A percentile compares a stretch with the other conserved stretches of the same genome.
Evolutionary conservation across 2,888 invertebrate genomes (phyloP).

Genomic region (Amblyjoppa proteus): DNA sequence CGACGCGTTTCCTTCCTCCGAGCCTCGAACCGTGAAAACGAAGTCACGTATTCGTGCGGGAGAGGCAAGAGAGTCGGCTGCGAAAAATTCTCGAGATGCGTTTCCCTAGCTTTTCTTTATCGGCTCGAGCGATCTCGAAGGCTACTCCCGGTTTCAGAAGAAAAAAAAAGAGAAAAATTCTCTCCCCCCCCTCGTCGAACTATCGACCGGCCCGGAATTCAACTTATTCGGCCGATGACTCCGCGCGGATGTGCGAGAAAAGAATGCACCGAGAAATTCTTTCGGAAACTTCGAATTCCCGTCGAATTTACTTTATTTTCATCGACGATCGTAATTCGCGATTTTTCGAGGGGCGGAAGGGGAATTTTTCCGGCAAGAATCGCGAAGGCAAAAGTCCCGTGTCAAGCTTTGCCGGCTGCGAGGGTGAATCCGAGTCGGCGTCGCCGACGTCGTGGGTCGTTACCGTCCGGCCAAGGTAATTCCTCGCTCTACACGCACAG

Average conservation of each 20-base stretch:
- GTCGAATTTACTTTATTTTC: constrained; percentile 52
- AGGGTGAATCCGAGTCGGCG: constrained; percentile 48
- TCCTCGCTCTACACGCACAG: constrained; percentile 52
- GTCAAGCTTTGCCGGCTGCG: background rate
- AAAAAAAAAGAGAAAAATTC: too few species aligned
- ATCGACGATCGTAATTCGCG: constrained; percentile 63
- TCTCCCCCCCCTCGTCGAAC: background rate
- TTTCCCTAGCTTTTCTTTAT: constrained; percentile 33
- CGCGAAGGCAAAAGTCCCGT: constrained; percentile 14
- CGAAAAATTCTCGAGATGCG: constrained; percentile 33
- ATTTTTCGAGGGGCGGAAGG: constrained; percentile 34
- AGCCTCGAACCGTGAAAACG: constrained; percentile 19
- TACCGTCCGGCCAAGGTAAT: constrained; percentile 62
- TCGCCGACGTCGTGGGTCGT: constrained; percentile 51
- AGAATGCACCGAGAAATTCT: constrained; percentile 5
- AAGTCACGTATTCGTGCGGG: constrained; percentile 46
- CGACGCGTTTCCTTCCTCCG: constrained; percentile 16
- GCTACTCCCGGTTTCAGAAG: too few species aligned
- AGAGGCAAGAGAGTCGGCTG: constrained; percentile 9
- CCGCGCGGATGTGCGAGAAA: constrained; percentile 11
- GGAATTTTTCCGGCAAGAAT: constrained; percentile 7
- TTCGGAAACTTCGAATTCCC: constrained; percentile 38
- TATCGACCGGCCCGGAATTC: background rate
- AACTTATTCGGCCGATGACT: background rate
- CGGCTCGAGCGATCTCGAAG: constrained; percentile 8